Base-by-base conservation (phyloP, 2,888 invertebrate genomes). In the Steinernema hermaphroditum region DNA sequence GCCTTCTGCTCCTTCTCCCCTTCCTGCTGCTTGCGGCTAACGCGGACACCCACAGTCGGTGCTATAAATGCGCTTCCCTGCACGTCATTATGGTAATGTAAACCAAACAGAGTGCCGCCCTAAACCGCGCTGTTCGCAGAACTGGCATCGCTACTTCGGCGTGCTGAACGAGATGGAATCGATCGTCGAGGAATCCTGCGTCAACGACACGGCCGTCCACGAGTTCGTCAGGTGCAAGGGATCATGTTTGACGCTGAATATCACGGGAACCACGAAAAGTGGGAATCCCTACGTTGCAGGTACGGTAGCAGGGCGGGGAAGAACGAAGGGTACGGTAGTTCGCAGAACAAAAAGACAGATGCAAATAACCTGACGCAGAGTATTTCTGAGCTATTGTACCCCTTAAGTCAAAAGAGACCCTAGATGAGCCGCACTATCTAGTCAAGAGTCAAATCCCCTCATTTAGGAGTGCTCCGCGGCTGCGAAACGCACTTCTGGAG, bases 401-500 rank as follows among this genome's bases (percentile, higher is more conserved):
- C n/a, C n/a, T n/a, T n/a, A n/a, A n/a, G n/a, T n/a, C n/a, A n/a
- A n/a, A n/a, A n/a, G n/a, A n/a, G n/a, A n/a, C n/a, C n/a, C n/a
- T n/a, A n/a, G n/a, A n/a, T n/a, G n/a, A n/a, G n/a, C n/a, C n/a
- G n/a, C n/a, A n/a, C n/a, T n/a, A n/a, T n/a, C n/a, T n/a, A n/a
- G n/a, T n/a, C 37, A 37, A 37, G 12, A 37, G 6, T 37, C 4
- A 37, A 9, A 22, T 50, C 6, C 6, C 14, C 50, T 14, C 2
- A 4, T 22, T 41, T 27, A 69, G 69, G 69, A 41, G 69, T 69
- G 43, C 43, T 69, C 8, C 34, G 37, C n/a, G 69, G 44, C 41
- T 69, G 69, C 16, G 43, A 44, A 41, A 43, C 69, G 19, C 37
- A 44, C 41, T 69, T 69, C 29, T 69, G 44, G 43, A 69, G 27